A percentile compares a stretch with the other conserved stretches of the same genome.
phyloP scores from a whole-genome alignment of 2,113 vertebrate species.

The Limanda limanda region DNA sequence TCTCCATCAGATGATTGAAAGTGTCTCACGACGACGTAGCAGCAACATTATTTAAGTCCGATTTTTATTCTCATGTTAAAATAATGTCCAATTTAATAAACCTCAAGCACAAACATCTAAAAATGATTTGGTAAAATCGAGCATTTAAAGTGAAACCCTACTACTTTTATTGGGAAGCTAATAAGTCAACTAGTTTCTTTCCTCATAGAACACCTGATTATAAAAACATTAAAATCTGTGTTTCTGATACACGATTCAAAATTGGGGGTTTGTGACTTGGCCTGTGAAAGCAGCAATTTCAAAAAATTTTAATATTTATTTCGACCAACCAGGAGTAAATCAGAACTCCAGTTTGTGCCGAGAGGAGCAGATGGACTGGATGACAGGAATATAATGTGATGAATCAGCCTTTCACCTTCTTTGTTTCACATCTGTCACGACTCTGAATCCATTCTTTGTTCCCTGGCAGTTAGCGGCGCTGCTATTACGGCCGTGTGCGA shows the following conservation, averaged over 20 bases:
- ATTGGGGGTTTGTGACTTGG: background rate
- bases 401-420: slow-evolving; percentile 44
- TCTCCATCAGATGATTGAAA: no score
- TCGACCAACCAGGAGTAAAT: slow-evolving; percentile 14
- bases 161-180: no score
- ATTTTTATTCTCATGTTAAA: no score
- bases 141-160: no score
- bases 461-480: slow-evolving; percentile 14
- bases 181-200: no score
- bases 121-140: no score
- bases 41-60: no score
- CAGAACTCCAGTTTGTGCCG: slow-evolving; percentile 32
- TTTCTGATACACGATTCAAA: background rate
- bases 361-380: slow-evolving; percentile 48
- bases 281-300: background rate
- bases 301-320: no score
- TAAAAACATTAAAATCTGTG: background rate
- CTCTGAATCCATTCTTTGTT: slow-evolving; percentile 17
- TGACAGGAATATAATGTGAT: slow-evolving; percentile 43
- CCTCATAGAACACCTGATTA: no score
- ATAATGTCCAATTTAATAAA: background rate
- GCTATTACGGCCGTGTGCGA: slow-evolving; percentile 8
- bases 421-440: slow-evolving; percentile 56
- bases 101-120: background rate
- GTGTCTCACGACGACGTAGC: no score